Conservation (phyloP, 2,113 vertebrate species). For the Nycticebus coucang region DNA sequence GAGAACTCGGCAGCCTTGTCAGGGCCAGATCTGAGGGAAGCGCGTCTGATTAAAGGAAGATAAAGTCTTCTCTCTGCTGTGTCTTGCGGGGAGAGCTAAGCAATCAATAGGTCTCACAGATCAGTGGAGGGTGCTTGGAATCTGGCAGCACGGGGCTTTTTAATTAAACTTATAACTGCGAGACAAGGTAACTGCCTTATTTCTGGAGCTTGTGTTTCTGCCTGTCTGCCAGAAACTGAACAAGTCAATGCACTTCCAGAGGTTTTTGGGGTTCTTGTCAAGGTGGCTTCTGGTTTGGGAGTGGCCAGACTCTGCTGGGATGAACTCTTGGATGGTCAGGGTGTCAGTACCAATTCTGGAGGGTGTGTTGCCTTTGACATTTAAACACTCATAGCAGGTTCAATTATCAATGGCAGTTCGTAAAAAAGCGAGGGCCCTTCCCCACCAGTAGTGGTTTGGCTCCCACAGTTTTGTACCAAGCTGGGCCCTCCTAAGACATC, state of each 20-base stretch:
- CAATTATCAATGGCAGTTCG: background rate
- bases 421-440: background rate
- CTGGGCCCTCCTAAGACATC: background rate
- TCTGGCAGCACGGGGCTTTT: conserved; percentile 50
- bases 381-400: background rate
- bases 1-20: background rate
- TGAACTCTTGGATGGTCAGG: background rate
- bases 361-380: background rate
- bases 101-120: conserved; percentile 55
- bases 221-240: conserved; percentile 50
- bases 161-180: conserved; percentile 57
- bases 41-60: conserved; percentile 64
- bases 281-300: background rate
- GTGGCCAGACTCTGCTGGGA: background rate
- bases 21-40: background rate
- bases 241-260: background rate
- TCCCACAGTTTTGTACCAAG: background rate
- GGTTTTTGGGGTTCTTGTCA: accelerated
- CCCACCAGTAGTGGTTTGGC: background rate
- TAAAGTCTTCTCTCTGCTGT: conserved; percentile 24
- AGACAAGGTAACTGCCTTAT: conserved; percentile 40
- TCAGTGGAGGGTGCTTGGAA: conserved; percentile 44
- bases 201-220: background rate
- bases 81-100: background rate
- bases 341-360: background rate